Base-by-base conservation (phyloP, 2,888 invertebrate genomes). In the Idaea straminata region DNA sequence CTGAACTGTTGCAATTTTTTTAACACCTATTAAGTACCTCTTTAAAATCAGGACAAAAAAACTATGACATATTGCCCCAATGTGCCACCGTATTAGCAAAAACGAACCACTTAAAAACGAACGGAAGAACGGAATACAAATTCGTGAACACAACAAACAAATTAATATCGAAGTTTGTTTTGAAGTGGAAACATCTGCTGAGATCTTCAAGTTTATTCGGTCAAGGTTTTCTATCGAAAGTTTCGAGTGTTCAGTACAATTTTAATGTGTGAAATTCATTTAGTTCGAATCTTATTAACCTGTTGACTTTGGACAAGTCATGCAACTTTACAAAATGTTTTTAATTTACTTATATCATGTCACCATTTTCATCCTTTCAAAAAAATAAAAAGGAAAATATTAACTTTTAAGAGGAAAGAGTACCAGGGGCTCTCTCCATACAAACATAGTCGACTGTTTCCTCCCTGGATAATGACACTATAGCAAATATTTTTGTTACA, bases 141-240 rank as follows among this genome's bases (percentile, higher is more conserved):
- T 91, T 88, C 78, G 84, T 80, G 85, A 87, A 89, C 91, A 89
- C 82, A 81, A 86, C 82, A 90, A 89, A 88, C 91, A 90, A 89
- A 92, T 92, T 91, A 91, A 83, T 82, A 75, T 70, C 68, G 62
- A 64, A 69, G 67, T 64, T 62, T 59, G 67, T 64, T 64, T 66
- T 83, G 76, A 83, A 91, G 91, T 91, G 89, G 88, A 87, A 86
- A 83, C 91, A 89, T 81, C 81, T 90, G 91, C 73, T 66, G 65
- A 65, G 62, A 64, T 64, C 69, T 67, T 68, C 38, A 66, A 62
- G 65, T 69, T 74, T 66, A 62, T 65, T 66, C 62, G 72, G 68
- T 70, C 71, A 72, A 69, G 64, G 61, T 64, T 66, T 64, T 66
- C 62, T 58, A 34, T 57, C 59, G 66, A 64, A 61, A 63, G 65